Evolutionary conservation across 2,113 vertebrate species (phyloP).

Genomic region (Chrysochloris asiatica): DNA sequence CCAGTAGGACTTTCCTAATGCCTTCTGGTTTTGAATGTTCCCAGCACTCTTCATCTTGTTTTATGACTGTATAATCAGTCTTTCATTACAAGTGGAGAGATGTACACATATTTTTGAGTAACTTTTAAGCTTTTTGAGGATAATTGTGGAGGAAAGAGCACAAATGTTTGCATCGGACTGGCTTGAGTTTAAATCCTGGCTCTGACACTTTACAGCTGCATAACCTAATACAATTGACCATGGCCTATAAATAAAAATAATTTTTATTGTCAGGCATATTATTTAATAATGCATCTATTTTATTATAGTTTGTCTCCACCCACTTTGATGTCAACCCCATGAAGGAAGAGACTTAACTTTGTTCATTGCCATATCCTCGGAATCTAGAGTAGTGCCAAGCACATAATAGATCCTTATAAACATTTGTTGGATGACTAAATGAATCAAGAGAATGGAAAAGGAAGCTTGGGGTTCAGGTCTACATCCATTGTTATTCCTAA

Average conservation of each 20-base stretch:
- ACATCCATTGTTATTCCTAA: too few species aligned
- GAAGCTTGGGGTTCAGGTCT: too few species aligned
- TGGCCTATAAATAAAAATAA: neutral
- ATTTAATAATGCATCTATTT: conserved; percentile 12
- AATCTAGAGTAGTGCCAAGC: neutral
- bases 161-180: neutral
- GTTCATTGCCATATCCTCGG: neutral
- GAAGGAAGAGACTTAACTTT: conserved; percentile 3
- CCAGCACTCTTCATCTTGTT: neutral
- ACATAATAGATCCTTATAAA: conserved; percentile 3
- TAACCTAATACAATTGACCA: neutral
- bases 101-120: neutral
- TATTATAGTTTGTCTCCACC: conserved; percentile 3
- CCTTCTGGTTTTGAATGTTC: too few species aligned
- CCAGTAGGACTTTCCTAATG: too few species aligned
- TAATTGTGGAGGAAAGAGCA: neutral
- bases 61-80: neutral
- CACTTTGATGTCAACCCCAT: neutral
- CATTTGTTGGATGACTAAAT: too few species aligned
- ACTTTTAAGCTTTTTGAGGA: neutral
- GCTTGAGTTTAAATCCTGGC: neutral
- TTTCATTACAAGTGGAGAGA: neutral
- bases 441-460: too few species aligned
- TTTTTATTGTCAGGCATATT: neutral
- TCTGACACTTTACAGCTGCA: neutral